Evolutionary conservation across 2,888 invertebrate genomes (phyloP), one percentile per base, ranked within the genome.

Genomic region (Clusia tigrina): DNA sequence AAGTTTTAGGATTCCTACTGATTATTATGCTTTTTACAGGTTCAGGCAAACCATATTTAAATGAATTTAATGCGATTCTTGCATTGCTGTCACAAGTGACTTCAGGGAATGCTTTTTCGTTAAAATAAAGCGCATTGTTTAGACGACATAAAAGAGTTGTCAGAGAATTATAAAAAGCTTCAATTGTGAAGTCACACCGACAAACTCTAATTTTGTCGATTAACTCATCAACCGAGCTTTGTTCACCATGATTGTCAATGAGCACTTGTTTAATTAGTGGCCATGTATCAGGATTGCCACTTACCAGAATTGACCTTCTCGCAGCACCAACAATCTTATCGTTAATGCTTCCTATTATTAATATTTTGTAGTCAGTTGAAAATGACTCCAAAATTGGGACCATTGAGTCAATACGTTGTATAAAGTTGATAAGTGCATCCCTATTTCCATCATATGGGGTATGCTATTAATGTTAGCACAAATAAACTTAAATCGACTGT

Each of bases 371-470:
- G 25, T 54, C 51, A 22, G 58, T 24, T 32, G 59, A 24, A 18
- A 66, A 54, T 46, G 25, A 53, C 15, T 63, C 53, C 38, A 58
- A 48, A 10, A 65, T 56, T 25, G 62, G 58, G 6, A 46, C 25
- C 18, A 66, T 58, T 17, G 22, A 60, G 46, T 66, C 58, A 18
- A 66, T 63, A 10, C 61, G 56, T 5, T 54, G 37, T 52, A 66
- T 20, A 53, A 63, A 66, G 52, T 57, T 59, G n/a, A 61, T 25
- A 52, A 66, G 20, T 51, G 53, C 42, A 24, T 58, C 59, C 20
- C 53, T 54, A 10, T 60, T 37, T 48, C 58, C 58, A 61, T 56
- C 56, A 53, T 52, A 63, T n/a, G 60, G 38, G 38, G 48, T n/a
- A 46, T 46, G 20, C 20, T 46, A 15, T 46, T 46, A 9, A 46